Evolutionary conservation across 2,888 invertebrate species (phyloP).

Genomic region (Tolmerus cingulatus): DNA sequence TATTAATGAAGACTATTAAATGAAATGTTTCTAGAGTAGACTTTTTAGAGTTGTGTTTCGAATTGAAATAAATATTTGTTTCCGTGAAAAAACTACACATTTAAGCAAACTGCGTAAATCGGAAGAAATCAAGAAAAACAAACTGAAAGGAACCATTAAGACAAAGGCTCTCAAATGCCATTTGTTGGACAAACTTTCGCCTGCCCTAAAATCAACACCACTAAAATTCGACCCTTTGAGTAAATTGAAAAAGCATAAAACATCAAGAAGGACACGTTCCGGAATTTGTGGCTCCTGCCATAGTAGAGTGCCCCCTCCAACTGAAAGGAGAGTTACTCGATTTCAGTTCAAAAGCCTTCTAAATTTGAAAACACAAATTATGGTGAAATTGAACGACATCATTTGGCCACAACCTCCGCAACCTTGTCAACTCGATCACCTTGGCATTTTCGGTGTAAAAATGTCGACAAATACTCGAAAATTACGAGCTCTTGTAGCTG

Average conservation of each 20-base stretch:
- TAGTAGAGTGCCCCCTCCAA: neutral
- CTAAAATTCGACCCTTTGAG: neutral
- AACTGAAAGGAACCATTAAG: neutral
- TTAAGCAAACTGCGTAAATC: neutral
- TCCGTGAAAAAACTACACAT: neutral
- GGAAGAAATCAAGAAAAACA: neutral
- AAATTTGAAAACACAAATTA: neutral
- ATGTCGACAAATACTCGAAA: neutral
- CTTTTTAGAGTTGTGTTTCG: neutral
- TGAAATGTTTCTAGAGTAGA: neutral
- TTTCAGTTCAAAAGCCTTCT: neutral
- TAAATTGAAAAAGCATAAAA: neutral
- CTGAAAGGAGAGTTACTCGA: neutral
- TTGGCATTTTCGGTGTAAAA: neutral
- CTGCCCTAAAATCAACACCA: neutral
- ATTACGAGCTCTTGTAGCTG: neutral
- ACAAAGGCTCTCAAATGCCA: neutral
- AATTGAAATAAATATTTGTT: neutral
- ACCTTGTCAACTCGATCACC: neutral
- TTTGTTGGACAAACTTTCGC: neutral
- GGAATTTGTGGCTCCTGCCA: neutral
- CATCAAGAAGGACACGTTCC: neutral
- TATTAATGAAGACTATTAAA: too few relatives aligned
- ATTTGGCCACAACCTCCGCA: neutral
- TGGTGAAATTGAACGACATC: neutral